Base-by-base conservation (phyloP, 1,140 invertebrate species). In the Lordiphosa stackelbergi region DNA sequence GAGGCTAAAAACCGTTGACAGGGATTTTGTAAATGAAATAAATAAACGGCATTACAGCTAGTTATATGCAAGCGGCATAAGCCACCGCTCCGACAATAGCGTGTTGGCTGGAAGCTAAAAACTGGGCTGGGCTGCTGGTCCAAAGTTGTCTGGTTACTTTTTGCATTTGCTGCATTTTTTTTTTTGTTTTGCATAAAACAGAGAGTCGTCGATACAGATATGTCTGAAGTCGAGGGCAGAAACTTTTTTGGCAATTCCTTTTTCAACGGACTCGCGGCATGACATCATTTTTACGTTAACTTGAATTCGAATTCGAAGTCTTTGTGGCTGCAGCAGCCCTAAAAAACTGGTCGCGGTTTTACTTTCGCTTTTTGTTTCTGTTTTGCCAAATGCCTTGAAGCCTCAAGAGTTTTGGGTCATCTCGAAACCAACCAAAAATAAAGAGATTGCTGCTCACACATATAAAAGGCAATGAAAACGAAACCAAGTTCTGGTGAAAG, bases 401-500 rank as follows among this genome's bases (percentile, higher is more conserved):
- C 28, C 28, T 31, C 28, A 31, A 31, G 7, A 35, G 16, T 53
- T 64, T 60, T 64, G 34, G 38, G 24, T 34, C 55, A 45, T 69
- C 24, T 24, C 24, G 8, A 24, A 13, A 22, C 47, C 40, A 37
- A 10, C 19, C 2, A 28, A 28, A 24, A 24, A 36, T 28, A 19
- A 43, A 68, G 54, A 60, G 28, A 31, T 31, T 31, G 28, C 28
- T 53, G 51, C 53, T 19, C 51, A 22, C 31, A n/a, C 65, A 31
- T 73, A 66, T 66, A 79, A 31, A 31, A 65, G 77, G 77, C 57
- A 69, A 83, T 81, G 75, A 81, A 81, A 81, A 62, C 54, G 75
- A 83, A 83, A 83, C 72, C 77, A 42, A 42, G 78, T 81, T 81
- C 77, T 81, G 72, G 77, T 83, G 77, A 81, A 81, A 81, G 75